A percentile compares a stretch with the other conserved stretches of the same genome.
Conservation (phyloP, 2,113 vertebrate genomes). For the Trinectes maculatus region DNA sequence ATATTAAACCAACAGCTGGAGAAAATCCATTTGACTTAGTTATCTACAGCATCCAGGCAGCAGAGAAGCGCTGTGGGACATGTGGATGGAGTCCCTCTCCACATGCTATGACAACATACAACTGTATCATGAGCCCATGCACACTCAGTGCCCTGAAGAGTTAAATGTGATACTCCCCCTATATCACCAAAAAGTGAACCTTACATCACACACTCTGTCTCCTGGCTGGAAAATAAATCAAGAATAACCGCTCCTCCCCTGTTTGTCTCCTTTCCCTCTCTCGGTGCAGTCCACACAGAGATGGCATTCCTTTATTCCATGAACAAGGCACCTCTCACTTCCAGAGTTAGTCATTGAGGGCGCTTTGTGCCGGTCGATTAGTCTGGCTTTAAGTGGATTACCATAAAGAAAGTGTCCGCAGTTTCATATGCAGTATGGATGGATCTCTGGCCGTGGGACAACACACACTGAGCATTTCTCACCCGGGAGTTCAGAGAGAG, state of each 20-base stretch:
- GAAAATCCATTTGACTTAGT: slow-evolving; percentile 71
- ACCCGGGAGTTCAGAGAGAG: slow-evolving; percentile 25
- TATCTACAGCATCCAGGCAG: slow-evolving; percentile 70
- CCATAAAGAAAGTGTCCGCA: slow-evolving; percentile 52
- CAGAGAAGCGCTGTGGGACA: slow-evolving; percentile 64
- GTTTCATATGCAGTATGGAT: slow-evolving; percentile 50
- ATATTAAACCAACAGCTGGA: slow-evolving; percentile 61
- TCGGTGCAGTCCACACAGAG: slow-evolving; percentile 20
- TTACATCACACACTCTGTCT: slow-evolving; percentile 55
- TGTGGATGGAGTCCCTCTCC: slow-evolving; percentile 52
- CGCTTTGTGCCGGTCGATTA: slow-evolving; percentile 57
- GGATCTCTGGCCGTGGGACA: slow-evolving; percentile 37
- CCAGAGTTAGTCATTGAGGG: slow-evolving; percentile 56
- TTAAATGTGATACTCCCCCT: slow-evolving; percentile 46
- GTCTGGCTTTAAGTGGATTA: slow-evolving; percentile 66
- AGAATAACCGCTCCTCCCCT: slow-evolving; percentile 11
- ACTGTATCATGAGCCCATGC: slow-evolving; percentile 66
- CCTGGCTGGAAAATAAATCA: slow-evolving; percentile 41
- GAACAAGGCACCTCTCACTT: slow-evolving; percentile 58
- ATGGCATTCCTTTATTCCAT: slow-evolving; percentile 50
- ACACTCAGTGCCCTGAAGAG: slow-evolving; percentile 52
- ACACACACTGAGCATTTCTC: slow-evolving; percentile 42
- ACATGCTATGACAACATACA: slow-evolving; percentile 60
- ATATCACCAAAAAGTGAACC: slow-evolving; percentile 60
- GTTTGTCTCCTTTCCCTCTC: slow-evolving; percentile 35